These are phyloP conservation scores for Cariama cristata DNA, from an alignment of 2,113 vertebrate species.

Conservation along the genomic window DNA sequence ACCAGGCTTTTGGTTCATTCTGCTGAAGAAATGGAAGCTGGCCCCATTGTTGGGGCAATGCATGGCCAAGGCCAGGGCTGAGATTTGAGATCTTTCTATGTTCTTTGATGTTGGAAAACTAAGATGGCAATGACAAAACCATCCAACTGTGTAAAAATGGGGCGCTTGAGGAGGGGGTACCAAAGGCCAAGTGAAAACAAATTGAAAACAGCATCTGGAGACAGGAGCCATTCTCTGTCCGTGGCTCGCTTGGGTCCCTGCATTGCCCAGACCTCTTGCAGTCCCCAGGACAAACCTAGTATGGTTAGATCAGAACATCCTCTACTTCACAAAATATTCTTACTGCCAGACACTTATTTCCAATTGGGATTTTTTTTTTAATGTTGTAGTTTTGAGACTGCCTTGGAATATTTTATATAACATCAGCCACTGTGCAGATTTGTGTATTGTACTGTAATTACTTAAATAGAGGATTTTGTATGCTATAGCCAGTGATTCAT, in stretches of 20 bases:
- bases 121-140: neutral
- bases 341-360: neutral
- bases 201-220: neutral
- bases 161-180: neutral
- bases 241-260: neutral
- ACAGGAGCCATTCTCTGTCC: neutral
- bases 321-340: neutral
- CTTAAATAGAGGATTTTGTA: slow-evolving; percentile 75
- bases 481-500: slow-evolving; percentile 73
- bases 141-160: neutral
- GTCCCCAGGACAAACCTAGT: neutral
- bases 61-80: neutral
- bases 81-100: neutral
- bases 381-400: slow-evolving; percentile 23
- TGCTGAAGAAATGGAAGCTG: neutral
- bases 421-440: slow-evolving; percentile 68
- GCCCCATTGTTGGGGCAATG: neutral
- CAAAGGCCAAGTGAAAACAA: neutral
- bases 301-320: neutral
- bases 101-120: neutral
- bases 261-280: neutral
- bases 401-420: slow-evolving; percentile 60
- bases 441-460: slow-evolving; percentile 72
- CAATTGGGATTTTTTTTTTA: neutral
- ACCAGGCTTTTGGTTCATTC: neutral